These are phyloP conservation scores for Dendrocincla fuliginosa DNA, from an alignment of 2,797 vertebrate species.

Conservation along the genomic window DNA sequence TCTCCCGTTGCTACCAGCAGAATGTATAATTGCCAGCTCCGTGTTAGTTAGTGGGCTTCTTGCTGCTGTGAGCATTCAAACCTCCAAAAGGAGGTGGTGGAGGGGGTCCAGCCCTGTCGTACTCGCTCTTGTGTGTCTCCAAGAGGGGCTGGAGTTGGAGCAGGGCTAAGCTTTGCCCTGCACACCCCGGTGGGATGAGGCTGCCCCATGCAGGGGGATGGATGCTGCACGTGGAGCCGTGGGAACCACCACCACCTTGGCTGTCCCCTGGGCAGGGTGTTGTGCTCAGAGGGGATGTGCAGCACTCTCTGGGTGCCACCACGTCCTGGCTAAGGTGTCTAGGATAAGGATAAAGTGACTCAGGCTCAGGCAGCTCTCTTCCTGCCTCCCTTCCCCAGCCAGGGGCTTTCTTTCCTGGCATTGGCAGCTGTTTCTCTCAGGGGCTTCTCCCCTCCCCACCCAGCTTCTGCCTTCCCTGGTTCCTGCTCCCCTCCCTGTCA, in stretches of 20 bases:
- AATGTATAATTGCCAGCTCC: background rate
- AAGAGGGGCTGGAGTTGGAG: background rate
- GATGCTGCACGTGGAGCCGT: rapidly evolving
- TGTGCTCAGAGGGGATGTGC: background rate
- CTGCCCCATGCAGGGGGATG: background rate
- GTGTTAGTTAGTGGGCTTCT: background rate
- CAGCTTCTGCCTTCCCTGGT: background rate
- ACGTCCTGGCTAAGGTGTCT: rapidly evolving
- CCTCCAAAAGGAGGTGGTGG: background rate
- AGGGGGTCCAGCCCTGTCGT: rapidly evolving
- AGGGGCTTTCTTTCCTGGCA: background rate
- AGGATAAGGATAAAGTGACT: background rate
- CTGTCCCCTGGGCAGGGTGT: background rate
- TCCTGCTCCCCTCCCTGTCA: background rate
- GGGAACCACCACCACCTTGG: rapidly evolving
- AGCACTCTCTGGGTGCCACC: rapidly evolving
- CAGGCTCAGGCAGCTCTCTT: background rate
- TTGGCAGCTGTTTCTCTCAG: background rate
- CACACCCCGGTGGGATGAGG: rapidly evolving
- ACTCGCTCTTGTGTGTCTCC: rapidly evolving
- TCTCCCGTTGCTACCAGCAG: background rate
- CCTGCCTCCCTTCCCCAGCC: background rate
- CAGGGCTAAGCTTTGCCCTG: background rate
- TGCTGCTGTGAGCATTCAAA: background rate
- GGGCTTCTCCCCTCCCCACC: background rate